Percentiles rank a stretch among this genome's conserved stretches.
These are phyloP conservation scores for Andrena praecox DNA, from an alignment of 2,888 invertebrate genomes.

Conservation along the genomic window DNA sequence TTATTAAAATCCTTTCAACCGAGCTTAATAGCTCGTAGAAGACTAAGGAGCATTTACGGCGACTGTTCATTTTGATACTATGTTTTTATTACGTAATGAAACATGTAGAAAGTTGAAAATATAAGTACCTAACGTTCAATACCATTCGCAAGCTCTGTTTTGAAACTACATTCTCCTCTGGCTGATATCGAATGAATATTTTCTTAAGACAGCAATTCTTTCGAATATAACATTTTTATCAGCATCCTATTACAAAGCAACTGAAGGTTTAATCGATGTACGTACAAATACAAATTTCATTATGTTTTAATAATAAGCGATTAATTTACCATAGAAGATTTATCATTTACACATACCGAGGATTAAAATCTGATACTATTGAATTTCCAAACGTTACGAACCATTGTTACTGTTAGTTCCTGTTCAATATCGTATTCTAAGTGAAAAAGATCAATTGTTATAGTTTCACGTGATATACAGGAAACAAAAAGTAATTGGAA, in stretches of 20 bases:
- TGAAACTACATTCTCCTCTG: not conserved
- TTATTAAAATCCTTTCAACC: conserved; percentile 53
- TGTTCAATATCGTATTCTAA: conserved; percentile 25
- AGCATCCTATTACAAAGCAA: conserved; percentile 17
- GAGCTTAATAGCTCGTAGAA: conserved; percentile 15
- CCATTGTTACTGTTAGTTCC: conserved; percentile 30
- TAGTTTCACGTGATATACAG: conserved; percentile 24
- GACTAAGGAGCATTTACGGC: conserved; percentile 2
- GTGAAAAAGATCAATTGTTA: conserved; percentile 16
- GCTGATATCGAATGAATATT: conserved; percentile 7
- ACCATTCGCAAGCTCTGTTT: not conserved
- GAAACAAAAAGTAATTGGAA: not conserved
- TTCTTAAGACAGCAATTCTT: not conserved
- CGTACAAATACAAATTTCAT: too few species aligned
- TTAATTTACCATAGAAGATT: conserved; percentile 12
- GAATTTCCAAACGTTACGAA: conserved; percentile 13
- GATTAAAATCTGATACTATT: conserved; percentile 12
- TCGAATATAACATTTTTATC: conserved; percentile 19
- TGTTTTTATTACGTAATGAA: conserved; percentile 12
- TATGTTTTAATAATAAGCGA: conserved; percentile 57
- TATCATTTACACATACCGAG: conserved; percentile 16
- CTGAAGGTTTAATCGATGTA: conserved; percentile 22
- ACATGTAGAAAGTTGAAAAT: not conserved
- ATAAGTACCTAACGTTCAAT: conserved; percentile 4
- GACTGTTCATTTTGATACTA: conserved; percentile 39